These are phyloP conservation scores for Sceloporus undulatus DNA, from an alignment of 2,113 vertebrate genomes.

Conservation along the genomic window DNA sequence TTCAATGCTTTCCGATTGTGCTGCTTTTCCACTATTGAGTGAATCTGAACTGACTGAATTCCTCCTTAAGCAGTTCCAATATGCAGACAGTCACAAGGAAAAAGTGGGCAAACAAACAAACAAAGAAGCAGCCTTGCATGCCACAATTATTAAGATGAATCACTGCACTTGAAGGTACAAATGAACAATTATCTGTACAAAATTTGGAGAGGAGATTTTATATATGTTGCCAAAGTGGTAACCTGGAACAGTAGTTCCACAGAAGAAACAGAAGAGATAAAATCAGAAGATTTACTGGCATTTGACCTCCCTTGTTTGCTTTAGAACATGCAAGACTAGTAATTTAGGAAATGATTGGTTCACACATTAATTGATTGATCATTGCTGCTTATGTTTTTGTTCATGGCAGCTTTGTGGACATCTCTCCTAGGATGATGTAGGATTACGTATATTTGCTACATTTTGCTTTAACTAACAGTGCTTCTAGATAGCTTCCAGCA, in stretches of 20 bases:
- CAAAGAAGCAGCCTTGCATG: background rate
- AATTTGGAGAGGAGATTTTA: background rate
- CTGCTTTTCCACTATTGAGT: too few species aligned
- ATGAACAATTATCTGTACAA: background rate
- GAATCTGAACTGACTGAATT: too few species aligned
- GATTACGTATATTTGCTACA: background rate
- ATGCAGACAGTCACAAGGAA: too few species aligned
- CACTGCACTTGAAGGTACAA: background rate
- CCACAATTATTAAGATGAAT: background rate
- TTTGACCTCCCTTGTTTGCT: constrained; percentile 19
- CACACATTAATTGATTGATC: background rate
- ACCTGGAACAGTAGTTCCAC: background rate
- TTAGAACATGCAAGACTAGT: background rate
- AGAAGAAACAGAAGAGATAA: background rate
- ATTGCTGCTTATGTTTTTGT: background rate
- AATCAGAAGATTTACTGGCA: background rate
- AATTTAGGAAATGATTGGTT: background rate
- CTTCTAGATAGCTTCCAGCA: background rate
- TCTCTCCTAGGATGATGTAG: background rate
- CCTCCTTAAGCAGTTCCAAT: too few species aligned
- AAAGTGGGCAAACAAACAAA: background rate
- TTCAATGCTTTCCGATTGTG: too few species aligned
- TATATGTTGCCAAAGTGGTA: background rate
- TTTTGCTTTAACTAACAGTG: background rate
- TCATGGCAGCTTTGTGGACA: background rate